Conservation (phyloP, 2,888 invertebrate genomes). For the Drosophila limbata region DNA sequence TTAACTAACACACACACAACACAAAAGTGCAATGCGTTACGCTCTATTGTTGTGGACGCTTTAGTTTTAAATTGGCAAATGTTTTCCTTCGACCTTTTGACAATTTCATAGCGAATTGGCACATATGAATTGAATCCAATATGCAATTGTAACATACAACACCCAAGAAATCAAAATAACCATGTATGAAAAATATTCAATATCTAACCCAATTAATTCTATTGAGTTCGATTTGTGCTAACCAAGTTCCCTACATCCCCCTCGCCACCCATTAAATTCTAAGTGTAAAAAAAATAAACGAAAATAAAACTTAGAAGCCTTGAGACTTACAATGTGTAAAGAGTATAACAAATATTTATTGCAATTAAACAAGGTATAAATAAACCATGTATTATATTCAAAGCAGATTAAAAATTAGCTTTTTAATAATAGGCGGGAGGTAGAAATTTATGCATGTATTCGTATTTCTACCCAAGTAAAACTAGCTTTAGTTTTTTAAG, state of each 20-base stretch:
- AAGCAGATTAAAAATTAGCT: conserved; percentile 11
- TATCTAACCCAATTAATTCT: conserved; percentile 14
- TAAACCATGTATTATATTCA: conserved; percentile 74
- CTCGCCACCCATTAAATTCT: conserved; percentile 43
- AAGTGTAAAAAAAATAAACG: conserved; percentile 50
- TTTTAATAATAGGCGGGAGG: neutral
- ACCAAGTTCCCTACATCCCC: neutral
- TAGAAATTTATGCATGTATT: neutral
- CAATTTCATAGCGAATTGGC: conserved; percentile 27
- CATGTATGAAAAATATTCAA: neutral
- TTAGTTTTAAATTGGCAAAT: conserved; percentile 66
- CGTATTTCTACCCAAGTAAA: no score
- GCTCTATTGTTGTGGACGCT: conserved; percentile 15
- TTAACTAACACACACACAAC: conserved; percentile 19
- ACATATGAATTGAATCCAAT: conserved; percentile 28
- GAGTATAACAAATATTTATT: conserved; percentile 70
- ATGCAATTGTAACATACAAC: conserved; percentile 60
- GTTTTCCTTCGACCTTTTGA: conserved; percentile 60
- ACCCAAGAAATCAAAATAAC: conserved; percentile 15
- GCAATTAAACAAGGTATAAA: conserved; percentile 61
- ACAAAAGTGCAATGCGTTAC: conserved; percentile 58
- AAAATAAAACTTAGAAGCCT: conserved; percentile 58
- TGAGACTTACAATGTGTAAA: conserved; percentile 77
- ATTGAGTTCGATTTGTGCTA: conserved; percentile 32
- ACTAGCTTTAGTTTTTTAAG: no score